Conservation (phyloP, 2,113 vertebrate species). For the Tursiops truncatus region DNA sequence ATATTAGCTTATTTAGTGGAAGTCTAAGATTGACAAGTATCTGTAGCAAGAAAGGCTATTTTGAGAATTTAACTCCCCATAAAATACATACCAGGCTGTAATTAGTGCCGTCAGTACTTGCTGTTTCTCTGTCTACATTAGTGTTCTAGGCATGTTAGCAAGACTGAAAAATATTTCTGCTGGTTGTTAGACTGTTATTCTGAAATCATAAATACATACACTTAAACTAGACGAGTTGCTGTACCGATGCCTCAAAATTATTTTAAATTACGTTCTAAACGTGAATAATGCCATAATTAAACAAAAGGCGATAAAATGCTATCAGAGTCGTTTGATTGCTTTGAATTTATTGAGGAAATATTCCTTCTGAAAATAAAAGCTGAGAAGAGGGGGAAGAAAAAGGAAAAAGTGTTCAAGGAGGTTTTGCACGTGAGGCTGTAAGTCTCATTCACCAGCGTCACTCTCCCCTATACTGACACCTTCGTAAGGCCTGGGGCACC, state of each 20-base stretch:
- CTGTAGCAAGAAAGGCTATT: constrained; percentile 67
- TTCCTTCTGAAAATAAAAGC: constrained; percentile 68
- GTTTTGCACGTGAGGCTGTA: background rate
- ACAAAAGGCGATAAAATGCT: constrained; percentile 69
- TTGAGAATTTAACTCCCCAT: constrained; percentile 75
- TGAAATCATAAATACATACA: constrained; percentile 76
- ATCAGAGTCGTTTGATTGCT: constrained; percentile 19
- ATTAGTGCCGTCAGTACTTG: constrained; percentile 77
- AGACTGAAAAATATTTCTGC: constrained; percentile 70
- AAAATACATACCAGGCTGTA: constrained; percentile 69
- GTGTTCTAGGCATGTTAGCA: constrained; percentile 73
- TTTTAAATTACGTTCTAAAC: constrained; percentile 76
- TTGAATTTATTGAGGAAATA: constrained; percentile 44
- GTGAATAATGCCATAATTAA: constrained; percentile 74
- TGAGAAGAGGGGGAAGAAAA: constrained; percentile 38
- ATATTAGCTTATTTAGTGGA: constrained; percentile 61
- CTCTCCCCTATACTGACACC: constrained; percentile 45
- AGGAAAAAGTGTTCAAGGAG: background rate
- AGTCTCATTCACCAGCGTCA: constrained; percentile 27
- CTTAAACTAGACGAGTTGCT: constrained; percentile 74
- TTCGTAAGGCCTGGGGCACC: background rate
- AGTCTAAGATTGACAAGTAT: constrained; percentile 43
- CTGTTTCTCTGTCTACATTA: constrained; percentile 71
- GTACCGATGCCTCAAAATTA: constrained; percentile 72
- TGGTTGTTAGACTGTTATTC: constrained; percentile 79